These are phyloP conservation scores for Stomatorhinus ivindoensis DNA, from an alignment of 2,113 vertebrate genomes.

Conservation along the genomic window DNA sequence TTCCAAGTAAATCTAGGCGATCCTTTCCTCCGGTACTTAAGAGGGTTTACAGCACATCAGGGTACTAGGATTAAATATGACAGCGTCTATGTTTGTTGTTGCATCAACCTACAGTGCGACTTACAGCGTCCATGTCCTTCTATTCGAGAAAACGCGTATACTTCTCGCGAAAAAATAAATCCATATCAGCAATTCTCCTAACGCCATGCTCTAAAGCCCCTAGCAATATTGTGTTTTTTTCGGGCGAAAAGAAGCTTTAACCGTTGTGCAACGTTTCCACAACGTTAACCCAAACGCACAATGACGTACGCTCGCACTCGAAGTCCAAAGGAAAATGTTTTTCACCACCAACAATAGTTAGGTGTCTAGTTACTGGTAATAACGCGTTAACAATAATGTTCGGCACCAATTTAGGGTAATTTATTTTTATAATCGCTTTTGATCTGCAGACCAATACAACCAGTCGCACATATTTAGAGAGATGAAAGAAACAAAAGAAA, in stretches of 20 bases:
- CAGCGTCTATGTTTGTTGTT: background rate
- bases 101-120: background rate
- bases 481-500: background rate
- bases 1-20: background rate
- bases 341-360: background rate
- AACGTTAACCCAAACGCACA: background rate
- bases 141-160: background rate
- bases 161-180: background rate
- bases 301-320: background rate
- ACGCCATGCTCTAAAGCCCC: background rate
- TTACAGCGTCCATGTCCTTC: background rate
- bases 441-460: background rate
- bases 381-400: background rate
- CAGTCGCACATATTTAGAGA: background rate
- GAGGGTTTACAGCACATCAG: background rate
- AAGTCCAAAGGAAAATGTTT: background rate
- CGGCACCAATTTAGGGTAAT: background rate
- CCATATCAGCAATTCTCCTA: background rate
- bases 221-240: background rate
- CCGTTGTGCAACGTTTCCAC: background rate
- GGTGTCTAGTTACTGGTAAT: background rate
- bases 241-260: background rate
- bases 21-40: background rate
- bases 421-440: background rate
- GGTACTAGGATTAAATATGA: background rate